Percentiles rank a stretch among this genome's conserved stretches.
phyloP scores from a whole-genome alignment of 1,140 invertebrate genomes.

The Cotesia typhae region DNA sequence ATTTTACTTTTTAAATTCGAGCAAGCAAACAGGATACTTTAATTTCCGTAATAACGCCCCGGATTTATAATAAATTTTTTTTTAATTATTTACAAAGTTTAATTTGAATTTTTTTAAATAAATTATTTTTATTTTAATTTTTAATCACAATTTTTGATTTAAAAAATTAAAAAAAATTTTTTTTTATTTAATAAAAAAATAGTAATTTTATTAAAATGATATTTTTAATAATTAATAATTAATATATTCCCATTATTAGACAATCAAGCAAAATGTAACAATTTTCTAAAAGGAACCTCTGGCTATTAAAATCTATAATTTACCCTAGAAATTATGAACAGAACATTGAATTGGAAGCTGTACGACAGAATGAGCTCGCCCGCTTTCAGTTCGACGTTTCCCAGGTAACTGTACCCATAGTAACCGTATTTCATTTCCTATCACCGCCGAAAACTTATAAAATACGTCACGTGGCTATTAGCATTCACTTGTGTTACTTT shows the following conservation, averaged over 20 bases:
- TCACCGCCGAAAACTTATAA: conserved; percentile 44
- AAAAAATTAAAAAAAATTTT: no score
- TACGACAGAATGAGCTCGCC: background rate
- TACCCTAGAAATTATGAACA: background rate
- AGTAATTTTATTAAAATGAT: background rate
- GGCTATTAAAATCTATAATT: conserved; percentile 23
- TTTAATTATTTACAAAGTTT: no score
- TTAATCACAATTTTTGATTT: no score
- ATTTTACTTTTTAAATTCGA: background rate
- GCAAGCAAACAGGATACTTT: background rate
- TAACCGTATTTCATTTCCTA: conserved; percentile 50
- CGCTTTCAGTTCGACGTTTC: conserved; percentile 40
- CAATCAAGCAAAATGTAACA: background rate
- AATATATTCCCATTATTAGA: background rate
- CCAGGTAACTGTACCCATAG: conserved; percentile 58
- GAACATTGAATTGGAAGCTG: background rate
- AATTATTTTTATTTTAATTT: no score
- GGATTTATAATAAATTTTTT: background rate
- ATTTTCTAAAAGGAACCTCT: background rate
- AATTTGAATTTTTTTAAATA: no score
- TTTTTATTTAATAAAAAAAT: no score
- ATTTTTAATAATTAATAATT: background rate
- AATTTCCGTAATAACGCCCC: background rate
- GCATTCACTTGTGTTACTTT: no score
- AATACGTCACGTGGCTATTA: no score